A percentile compares a stretch with the other conserved stretches of the same genome.
phyloP scores from a whole-genome alignment of 2,797 vertebrate genomes.

The Lagorchestes hirsutus region DNA sequence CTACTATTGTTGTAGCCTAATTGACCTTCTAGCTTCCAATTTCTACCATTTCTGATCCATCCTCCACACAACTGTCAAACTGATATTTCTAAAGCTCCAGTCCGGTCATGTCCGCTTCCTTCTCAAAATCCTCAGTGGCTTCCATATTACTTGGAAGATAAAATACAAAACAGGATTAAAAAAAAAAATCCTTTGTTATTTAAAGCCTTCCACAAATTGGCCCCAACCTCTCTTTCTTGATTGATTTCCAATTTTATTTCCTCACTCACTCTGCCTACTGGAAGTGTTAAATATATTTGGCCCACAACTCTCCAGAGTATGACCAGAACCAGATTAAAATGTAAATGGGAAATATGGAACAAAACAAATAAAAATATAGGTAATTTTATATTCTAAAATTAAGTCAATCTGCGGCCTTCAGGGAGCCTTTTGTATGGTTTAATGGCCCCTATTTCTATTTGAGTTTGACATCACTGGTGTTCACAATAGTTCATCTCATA shows the following conservation, averaged over 20 bases:
- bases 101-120: neutral
- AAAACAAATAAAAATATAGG: neutral
- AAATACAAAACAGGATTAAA: neutral
- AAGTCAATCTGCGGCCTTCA: no score
- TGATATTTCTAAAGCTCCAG: neutral
- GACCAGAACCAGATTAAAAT: neutral
- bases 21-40: neutral
- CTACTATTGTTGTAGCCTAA: neutral
- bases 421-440: neutral
- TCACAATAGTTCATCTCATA: neutral
- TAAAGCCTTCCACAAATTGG: no score
- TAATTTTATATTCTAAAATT: neutral
- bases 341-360: neutral
- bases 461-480: neutral
- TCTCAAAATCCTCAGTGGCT: neutral
- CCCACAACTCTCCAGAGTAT: neutral
- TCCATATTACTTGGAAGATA: no score
- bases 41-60: neutral
- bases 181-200: neutral
- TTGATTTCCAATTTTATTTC: neutral
- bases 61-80: neutral
- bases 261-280: neutral
- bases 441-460: neutral
- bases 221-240: neutral
- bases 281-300: neutral